Evolutionary conservation across 2,113 vertebrate species (phyloP), one percentile per base, ranked within the genome.

Genomic region (Pipra filicauda): DNA sequence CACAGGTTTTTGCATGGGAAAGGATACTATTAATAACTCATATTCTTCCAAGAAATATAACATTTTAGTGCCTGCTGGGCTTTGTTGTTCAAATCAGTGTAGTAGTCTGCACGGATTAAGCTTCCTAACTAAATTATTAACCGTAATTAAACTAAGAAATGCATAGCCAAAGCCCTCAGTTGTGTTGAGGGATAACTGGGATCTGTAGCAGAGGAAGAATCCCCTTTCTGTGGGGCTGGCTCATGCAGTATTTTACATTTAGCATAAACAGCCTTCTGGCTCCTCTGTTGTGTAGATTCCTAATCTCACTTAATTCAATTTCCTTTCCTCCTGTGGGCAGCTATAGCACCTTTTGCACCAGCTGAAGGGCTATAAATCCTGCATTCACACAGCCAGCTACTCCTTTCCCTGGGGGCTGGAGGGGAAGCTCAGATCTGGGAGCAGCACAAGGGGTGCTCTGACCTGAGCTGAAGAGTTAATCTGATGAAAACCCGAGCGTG

Each of bases 381-480:
- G 33, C 43, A 8, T 67, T 85, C 66, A 11, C 84, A 31, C 27
- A 35, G 48, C 26, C 79, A 54, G 83, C 94, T 91, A 43, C 91
- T 95, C 18, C 79, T 83, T 74, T 65, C 80, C 83, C 86, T 8
- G 7, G 37, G 64, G 82, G 75, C 85, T 39, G 4, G 31, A 55
- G 48, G 74, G 73, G 39, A 44, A 73, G 59, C 66, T 70, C 48
- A 62, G 93, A 22, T n/a, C 41, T 88, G 30, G 4, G 69, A 91
- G 87, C 87, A 61, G 2, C 1, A 52, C 46, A 69, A 69, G 85
- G 72, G 89, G 71, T 76, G 71, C 91, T 37, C 49, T 81, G 88
- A 94, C 88, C 95, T 9, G 1, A 78, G 72, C 73, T 81, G 49
- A 89, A 93, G 93, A 92, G 93, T 96, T 96, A 94, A 96, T 89